These are phyloP conservation scores for Buceros bicornis DNA, from an alignment of 2,797 vertebrate genomes.

Conservation along the genomic window DNA sequence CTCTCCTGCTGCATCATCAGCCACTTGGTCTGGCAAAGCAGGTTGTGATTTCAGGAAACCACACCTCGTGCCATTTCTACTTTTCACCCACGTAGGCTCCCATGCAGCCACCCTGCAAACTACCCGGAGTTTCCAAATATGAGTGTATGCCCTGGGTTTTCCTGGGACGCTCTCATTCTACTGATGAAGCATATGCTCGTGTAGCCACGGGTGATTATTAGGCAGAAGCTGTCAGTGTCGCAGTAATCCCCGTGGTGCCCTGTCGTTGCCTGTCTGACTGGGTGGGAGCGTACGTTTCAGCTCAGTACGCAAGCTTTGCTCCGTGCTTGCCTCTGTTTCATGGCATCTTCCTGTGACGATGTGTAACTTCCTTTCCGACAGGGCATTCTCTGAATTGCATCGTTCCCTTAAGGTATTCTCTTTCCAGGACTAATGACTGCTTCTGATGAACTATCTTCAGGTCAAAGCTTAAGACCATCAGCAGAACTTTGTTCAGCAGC, in stretches of 20 bases:
- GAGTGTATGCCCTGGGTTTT: neutral
- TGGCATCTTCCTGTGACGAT: neutral
- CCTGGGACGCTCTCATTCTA: neutral
- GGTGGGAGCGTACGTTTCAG: neutral
- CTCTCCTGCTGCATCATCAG: neutral
- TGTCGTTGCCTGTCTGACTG: neutral
- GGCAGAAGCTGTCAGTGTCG: neutral
- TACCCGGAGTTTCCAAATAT: neutral
- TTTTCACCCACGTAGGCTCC: neutral
- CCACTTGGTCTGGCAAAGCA: neutral
- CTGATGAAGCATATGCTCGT: neutral
- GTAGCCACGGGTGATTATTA: neutral
- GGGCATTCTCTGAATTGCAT: neutral
- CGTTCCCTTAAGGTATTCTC: neutral
- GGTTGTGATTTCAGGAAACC: constrained; percentile 15
- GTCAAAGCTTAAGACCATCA: neutral
- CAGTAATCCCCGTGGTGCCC: fast-evolving
- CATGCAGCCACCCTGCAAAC: neutral
- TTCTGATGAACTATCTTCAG: neutral
- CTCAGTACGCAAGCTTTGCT: neutral
- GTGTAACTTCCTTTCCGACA: neutral
- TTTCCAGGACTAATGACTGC: neutral
- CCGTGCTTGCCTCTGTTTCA: neutral
- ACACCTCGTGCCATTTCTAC: neutral
- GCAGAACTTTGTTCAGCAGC: neutral